Conservation (phyloP, 1,140 invertebrate genomes). For the Nasonia giraulti region DNA sequence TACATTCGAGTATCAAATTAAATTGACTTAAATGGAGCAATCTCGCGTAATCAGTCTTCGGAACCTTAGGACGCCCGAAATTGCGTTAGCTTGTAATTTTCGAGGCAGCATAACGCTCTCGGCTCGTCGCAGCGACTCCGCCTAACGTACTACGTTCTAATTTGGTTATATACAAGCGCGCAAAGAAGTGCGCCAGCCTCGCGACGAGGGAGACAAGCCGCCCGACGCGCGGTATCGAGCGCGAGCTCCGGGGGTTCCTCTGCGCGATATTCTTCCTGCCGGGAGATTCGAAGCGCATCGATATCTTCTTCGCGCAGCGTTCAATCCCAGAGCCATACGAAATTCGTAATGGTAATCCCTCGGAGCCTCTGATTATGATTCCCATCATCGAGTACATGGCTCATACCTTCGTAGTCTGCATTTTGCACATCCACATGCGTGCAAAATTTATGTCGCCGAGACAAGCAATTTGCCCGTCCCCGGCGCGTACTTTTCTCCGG, state of each 20-base stretch:
- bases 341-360: no score
- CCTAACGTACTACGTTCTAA: conserved; percentile 63
- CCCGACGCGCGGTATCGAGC: background rate
- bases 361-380: no score
- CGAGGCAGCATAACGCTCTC: conserved; percentile 61
- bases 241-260: conserved; percentile 49
- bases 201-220: conserved; percentile 30
- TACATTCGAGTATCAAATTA: conserved; percentile 63
- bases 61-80: conserved; percentile 61
- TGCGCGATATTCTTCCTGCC: background rate
- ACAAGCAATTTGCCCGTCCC: no score
- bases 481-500: no score
- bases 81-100: conserved; percentile 68
- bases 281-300: background rate
- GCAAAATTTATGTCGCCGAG: background rate
- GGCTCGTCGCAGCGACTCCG: conserved; percentile 50
- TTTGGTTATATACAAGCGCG: conserved; percentile 57
- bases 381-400: no score
- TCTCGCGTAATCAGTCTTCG: conserved; percentile 67
- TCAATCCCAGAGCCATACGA: no score
- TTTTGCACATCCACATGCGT: background rate
- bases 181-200: conserved; percentile 62
- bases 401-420: no score
- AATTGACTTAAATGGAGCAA: conserved; percentile 68
- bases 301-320: no score